Conservation (phyloP, 2,888 invertebrate genomes). For the Melinaea marsaeus region DNA sequence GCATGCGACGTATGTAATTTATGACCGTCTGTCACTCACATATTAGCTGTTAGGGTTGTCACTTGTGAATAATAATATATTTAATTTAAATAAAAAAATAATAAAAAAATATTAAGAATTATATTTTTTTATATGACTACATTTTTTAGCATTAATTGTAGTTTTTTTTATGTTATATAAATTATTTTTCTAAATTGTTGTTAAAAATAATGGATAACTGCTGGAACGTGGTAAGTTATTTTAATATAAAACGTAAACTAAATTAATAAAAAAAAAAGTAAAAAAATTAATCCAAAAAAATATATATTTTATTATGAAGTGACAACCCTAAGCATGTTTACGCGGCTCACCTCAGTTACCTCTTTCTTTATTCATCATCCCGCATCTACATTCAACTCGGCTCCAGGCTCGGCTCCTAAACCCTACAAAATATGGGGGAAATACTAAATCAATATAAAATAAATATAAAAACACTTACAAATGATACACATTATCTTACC, state of each 20-base stretch:
- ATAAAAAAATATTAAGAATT: not conserved
- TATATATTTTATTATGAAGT: too few relatives aligned
- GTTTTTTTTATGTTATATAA: not conserved
- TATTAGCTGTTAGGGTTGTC: slow-evolving; percentile 68
- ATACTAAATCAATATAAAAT: slow-evolving; percentile 4
- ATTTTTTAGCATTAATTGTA: not conserved
- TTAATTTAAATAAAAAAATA: not conserved
- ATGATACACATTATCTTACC: not conserved
- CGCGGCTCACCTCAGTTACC: slow-evolving; percentile 55
- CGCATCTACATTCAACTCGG: slow-evolving; percentile 50
- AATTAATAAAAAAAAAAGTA: too few relatives aligned
- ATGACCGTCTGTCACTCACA: slow-evolving; percentile 71
- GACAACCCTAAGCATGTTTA: slow-evolving; percentile 43
- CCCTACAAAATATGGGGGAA: slow-evolving; percentile 6
- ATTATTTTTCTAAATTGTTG: too few relatives aligned
- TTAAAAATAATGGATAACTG: too few relatives aligned
- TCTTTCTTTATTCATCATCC: slow-evolving; percentile 65
- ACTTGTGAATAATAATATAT: slow-evolving; percentile 10
- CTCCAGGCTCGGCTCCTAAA: not conserved
- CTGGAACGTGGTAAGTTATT: not conserved
- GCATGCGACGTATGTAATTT: slow-evolving; percentile 67
- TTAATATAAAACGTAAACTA: not conserved
- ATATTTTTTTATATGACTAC: not conserved
- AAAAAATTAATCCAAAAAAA: too few relatives aligned
- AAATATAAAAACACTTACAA: slow-evolving; percentile 1